These are phyloP conservation scores for Tiaroga cobitis DNA, from an alignment of 2,797 vertebrate species.

Conservation along the genomic window DNA sequence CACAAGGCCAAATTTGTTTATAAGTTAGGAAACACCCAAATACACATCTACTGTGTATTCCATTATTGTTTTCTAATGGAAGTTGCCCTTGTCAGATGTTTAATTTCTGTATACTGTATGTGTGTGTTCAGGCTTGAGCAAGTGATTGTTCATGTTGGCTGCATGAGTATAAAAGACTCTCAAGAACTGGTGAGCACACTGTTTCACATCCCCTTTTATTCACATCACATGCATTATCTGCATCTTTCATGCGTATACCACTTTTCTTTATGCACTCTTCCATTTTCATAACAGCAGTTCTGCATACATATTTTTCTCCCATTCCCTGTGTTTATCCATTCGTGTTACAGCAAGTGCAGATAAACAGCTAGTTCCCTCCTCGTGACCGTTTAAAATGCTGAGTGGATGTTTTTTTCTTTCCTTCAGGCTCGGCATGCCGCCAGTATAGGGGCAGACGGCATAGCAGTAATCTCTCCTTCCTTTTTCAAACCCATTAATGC, in stretches of 20 bases:
- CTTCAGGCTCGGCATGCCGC: conserved; percentile 87
- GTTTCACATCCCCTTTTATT: not conserved
- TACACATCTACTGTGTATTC: too few species aligned
- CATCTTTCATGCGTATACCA: not conserved
- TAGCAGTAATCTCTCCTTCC: conserved; percentile 87
- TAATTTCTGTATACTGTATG: conserved; percentile 3
- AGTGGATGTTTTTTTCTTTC: conserved; percentile 25
- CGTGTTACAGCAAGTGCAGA: not conserved
- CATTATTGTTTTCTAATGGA: not conserved
- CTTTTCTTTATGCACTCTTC: not conserved
- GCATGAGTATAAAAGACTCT: conserved; percentile 87
- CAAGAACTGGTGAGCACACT: conserved; percentile 86
- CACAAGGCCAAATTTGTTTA: not conserved
- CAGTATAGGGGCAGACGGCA: conserved; percentile 81
- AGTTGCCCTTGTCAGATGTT: not conserved
- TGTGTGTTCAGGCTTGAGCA: conserved; percentile 81
- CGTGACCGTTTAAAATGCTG: not conserved
- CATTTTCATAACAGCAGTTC: not conserved
- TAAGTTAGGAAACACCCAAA: not conserved
- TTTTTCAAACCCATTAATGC: conserved; percentile 86
- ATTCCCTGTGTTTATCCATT: not conserved
- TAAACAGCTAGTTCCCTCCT: not conserved
- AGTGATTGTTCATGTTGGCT: conserved; percentile 91
- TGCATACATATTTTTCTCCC: not conserved
- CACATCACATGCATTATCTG: not conserved